Evolutionary conservation across 2,888 invertebrate species (phyloP), one percentile per base, ranked within the genome.

Genomic region (Zhengitettix transpicula): DNA sequence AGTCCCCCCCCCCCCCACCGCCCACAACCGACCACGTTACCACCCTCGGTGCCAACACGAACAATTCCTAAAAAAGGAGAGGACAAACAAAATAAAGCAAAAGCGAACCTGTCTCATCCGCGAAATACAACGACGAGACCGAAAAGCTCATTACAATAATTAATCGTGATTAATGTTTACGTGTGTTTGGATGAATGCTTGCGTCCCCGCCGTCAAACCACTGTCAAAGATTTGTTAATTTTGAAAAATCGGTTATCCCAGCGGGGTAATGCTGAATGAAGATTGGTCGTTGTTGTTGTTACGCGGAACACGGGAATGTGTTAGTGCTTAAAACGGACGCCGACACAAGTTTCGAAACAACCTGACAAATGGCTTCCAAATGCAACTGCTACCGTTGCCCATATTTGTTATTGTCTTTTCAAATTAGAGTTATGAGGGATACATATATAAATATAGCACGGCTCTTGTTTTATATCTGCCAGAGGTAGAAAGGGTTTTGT

Each of bases 161-260:
- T 62, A 59, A 57, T 55, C 42, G 60, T 58, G 60, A 59, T 61
- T 61, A 61, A 61, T 61, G 61, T 53, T 59, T 57, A 56, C 54
- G 56, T 56, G 61, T 56, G 52, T 51, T 52, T 54, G 56, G 59
- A 55, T 40, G 14, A 40, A 41, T 40, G 55, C 41, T 12, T 55
- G 40, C 40, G 55, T 55, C 17, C 40, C 40, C 55, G 55, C 40
- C 58, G 62, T 62, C 62, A 62, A 58, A 53, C 60, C 40, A 58
- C 69, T 70, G 71, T 71, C 71, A 69, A 69, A 69, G 69, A 71
- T 71, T 69, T 69, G 70, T 70, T 71, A 71, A 71, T 72, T 71
- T 71, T 70, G 71, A 71, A 71, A 71, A 71, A 72, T 71, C 69
- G 70, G 68, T 40, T 42, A 12, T 55, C 59, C 59, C 60, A 16